These are phyloP conservation scores for Syngnathus acus DNA, from an alignment of 2,797 vertebrate species.

Conservation along the genomic window DNA sequence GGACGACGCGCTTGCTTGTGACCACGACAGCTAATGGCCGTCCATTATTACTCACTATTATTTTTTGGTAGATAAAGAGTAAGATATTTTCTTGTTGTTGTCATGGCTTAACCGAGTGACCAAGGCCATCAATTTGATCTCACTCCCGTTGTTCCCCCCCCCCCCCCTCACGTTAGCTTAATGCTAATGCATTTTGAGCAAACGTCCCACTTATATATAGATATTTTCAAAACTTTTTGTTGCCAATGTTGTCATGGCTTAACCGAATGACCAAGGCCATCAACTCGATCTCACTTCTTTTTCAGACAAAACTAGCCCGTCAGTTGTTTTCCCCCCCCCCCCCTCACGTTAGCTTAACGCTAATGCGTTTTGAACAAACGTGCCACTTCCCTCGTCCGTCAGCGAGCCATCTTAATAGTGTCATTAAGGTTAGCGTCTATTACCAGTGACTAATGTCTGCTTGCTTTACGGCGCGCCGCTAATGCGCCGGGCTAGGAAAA, in stretches of 20 bases:
- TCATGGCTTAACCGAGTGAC: background rate
- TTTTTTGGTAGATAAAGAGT: too few relatives aligned
- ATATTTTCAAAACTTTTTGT: too few relatives aligned
- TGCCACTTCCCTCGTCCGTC: background rate
- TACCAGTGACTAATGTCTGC: conserved; percentile 3
- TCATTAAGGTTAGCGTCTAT: conserved; percentile 9
- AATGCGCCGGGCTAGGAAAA: conserved; percentile 34
- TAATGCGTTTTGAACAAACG: background rate
- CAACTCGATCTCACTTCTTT: too few relatives aligned
- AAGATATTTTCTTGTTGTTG: too few relatives aligned
- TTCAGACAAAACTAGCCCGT: too few relatives aligned
- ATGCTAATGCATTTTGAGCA: background rate
- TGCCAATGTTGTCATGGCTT: too few relatives aligned
- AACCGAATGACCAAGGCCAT: too few relatives aligned
- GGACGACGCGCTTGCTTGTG: conserved; percentile 60
- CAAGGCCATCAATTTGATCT: background rate
- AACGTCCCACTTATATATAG: background rate
- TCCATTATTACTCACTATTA: too few relatives aligned
- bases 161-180: background rate
- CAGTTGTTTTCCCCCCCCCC: background rate
- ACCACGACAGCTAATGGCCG: conserved; percentile 57
- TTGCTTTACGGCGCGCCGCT: conserved; percentile 8
- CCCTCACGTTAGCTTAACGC: background rate
- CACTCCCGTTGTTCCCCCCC: background rate
- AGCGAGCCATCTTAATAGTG: conserved; percentile 8